These are phyloP conservation scores for Coecobrya sp. DNA, from an alignment of 2,888 invertebrate species.

Conservation along the genomic window DNA sequence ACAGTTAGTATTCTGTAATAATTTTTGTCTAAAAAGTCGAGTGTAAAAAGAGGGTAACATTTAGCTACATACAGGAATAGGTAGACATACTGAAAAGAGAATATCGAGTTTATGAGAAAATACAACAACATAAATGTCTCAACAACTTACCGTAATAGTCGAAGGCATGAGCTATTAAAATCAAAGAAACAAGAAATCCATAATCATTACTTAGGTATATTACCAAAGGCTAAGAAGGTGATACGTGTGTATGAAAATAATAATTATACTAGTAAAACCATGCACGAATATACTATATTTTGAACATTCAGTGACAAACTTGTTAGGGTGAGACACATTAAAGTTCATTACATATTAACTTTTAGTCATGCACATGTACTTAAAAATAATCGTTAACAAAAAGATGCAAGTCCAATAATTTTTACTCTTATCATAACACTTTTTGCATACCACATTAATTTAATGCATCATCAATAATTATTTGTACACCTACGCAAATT, in stretches of 20 bases:
- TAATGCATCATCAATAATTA: background rate
- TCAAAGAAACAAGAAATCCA: conserved; percentile 87
- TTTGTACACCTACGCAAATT: background rate
- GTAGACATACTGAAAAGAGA: conserved; percentile 15
- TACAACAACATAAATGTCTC: conserved; percentile 34
- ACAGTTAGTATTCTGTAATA: too few species aligned
- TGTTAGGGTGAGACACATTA: background rate
- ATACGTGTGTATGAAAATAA: background rate
- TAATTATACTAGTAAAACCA: conserved; percentile 35
- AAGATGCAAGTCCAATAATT: background rate
- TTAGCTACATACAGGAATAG: background rate
- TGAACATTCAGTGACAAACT: background rate
- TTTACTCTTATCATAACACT: background rate
- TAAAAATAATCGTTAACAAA: background rate
- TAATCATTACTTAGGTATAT: conserved; percentile 77
- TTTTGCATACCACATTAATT: background rate
- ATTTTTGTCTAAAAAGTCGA: conserved; percentile 47
- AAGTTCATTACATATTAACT: background rate
- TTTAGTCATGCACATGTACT: background rate
- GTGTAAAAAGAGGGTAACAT: background rate
- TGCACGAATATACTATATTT: conserved; percentile 46
- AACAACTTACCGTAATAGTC: conserved; percentile 99
- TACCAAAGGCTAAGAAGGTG: conserved; percentile 64
- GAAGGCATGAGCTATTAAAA: conserved; percentile 95
- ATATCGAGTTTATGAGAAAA: background rate